Conservation (phyloP, 2,888 invertebrate genomes). For the Temnothorax unifasciatus region DNA sequence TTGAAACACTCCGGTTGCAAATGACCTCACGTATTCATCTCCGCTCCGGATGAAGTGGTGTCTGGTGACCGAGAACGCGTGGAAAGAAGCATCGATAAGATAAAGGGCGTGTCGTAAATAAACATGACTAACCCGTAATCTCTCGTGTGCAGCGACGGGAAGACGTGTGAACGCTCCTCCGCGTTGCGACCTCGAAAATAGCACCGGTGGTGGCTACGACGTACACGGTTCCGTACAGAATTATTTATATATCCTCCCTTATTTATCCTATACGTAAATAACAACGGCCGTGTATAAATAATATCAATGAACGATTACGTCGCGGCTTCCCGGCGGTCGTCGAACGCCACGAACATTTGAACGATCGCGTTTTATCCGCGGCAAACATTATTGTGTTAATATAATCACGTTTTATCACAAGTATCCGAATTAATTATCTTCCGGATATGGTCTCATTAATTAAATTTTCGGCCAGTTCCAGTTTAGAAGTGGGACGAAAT, state of each 20-base stretch:
- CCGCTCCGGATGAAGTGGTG: constrained; percentile 32
- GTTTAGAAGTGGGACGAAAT: constrained; percentile 24
- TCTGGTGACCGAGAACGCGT: constrained; percentile 5
- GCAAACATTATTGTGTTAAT: not conserved
- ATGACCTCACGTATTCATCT: constrained; percentile 51
- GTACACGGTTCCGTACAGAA: constrained; percentile 12
- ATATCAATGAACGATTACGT: constrained; percentile 37
- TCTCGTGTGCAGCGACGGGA: constrained; percentile 20
- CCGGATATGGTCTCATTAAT: constrained; percentile 24
- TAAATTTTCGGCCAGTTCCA: constrained; percentile 26
- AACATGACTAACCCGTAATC: constrained; percentile 58
- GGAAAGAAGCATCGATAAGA: constrained; percentile 67
- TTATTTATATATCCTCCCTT: constrained; percentile 63
- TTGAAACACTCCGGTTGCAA: not conserved
- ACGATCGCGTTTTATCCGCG: not conserved
- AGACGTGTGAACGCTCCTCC: constrained; percentile 6
- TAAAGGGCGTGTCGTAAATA: constrained; percentile 57
- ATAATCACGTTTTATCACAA: constrained; percentile 13
- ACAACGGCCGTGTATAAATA: not conserved
- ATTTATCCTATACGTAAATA: constrained; percentile 56
- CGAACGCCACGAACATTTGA: not conserved
- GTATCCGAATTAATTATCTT: constrained; percentile 9
- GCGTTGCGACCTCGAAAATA: constrained; percentile 55
- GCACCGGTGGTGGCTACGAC: not conserved
- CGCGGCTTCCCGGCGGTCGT: not conserved